Conservation (phyloP, 2,113 vertebrate species). For the Albula goreensis region DNA sequence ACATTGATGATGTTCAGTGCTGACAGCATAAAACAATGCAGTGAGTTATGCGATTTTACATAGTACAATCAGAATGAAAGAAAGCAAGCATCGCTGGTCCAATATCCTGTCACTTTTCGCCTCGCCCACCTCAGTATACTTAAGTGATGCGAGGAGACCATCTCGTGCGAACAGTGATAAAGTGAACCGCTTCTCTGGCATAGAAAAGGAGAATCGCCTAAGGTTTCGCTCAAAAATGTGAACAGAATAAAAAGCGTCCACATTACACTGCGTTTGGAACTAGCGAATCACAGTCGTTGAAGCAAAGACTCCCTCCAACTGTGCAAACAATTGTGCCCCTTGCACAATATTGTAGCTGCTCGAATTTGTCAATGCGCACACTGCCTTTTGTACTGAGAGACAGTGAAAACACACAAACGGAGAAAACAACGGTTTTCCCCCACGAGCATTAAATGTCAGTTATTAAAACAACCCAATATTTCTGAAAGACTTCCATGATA, state of each 20-base stretch:
- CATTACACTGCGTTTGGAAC: background rate
- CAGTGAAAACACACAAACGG: background rate
- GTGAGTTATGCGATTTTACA: background rate
- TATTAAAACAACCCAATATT: too few species aligned
- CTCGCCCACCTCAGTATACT: constrained; percentile 37
- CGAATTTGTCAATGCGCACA: background rate
- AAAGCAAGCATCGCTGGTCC: constrained; percentile 17
- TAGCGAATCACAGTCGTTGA: constrained; percentile 12
- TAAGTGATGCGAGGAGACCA: background rate
- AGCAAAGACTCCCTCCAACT: constrained; percentile 21
- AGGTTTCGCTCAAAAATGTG: background rate
- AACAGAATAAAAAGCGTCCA: background rate
- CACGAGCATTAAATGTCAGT: background rate
- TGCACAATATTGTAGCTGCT: constrained; percentile 28
- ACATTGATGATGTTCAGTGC: background rate
- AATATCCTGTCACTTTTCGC: constrained; percentile 33
- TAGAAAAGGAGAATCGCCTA: background rate
- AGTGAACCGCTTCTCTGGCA: background rate
- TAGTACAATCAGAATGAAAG: background rate
- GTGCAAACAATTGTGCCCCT: constrained; percentile 33
- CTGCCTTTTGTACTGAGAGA: constrained; percentile 9
- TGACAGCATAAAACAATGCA: background rate
- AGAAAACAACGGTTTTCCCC: background rate
- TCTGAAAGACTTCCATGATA: too few species aligned
- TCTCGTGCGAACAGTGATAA: background rate